Evolutionary conservation across 1,140 invertebrate genomes (phyloP).

Genomic region (Diorhabda elongata): DNA sequence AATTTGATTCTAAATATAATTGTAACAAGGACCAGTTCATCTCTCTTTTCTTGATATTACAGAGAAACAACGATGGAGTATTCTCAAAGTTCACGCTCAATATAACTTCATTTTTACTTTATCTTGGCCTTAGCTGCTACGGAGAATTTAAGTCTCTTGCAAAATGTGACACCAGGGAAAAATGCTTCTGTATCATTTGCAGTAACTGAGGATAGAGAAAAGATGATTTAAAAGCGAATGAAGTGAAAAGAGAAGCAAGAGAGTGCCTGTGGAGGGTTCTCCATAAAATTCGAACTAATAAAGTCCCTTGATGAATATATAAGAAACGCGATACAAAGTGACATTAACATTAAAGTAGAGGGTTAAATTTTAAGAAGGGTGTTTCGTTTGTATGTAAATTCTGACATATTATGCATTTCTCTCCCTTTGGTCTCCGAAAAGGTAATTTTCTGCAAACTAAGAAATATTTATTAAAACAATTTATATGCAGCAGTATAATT

Average conservation of each 20-base stretch:
- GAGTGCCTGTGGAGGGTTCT: conserved; percentile 15
- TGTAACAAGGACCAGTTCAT: not conserved
- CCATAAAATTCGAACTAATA: conserved; percentile 33
- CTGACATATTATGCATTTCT: conserved; percentile 15
- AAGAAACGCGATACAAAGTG: conserved; percentile 43
- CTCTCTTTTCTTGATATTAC: not conserved
- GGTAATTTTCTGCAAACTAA: conserved; percentile 1
- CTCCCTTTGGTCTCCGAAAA: not conserved
- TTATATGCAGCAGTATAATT: not conserved
- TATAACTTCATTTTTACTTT: conserved; percentile 29
- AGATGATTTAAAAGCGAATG: conserved; percentile 4
- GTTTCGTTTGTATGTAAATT: conserved; percentile 21
- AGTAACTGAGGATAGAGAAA: conserved; percentile 12
- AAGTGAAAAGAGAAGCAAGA: conserved; percentile 5
- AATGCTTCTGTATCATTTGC: conserved; percentile 25
- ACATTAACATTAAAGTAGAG: conserved; percentile 38
- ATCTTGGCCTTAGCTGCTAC: conserved; percentile 17
- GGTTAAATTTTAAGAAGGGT: conserved; percentile 31
- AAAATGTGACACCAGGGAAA: conserved; percentile 37
- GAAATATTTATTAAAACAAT: not conserved
- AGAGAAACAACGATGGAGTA: not conserved
- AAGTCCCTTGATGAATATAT: conserved; percentile 45
- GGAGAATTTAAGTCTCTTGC: conserved; percentile 34
- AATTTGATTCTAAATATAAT: too few relatives aligned
- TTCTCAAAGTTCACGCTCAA: conserved; percentile 18